Evolutionary conservation across 2,888 invertebrate genomes (phyloP).

Genomic region (Bombyx huttoni): DNA sequence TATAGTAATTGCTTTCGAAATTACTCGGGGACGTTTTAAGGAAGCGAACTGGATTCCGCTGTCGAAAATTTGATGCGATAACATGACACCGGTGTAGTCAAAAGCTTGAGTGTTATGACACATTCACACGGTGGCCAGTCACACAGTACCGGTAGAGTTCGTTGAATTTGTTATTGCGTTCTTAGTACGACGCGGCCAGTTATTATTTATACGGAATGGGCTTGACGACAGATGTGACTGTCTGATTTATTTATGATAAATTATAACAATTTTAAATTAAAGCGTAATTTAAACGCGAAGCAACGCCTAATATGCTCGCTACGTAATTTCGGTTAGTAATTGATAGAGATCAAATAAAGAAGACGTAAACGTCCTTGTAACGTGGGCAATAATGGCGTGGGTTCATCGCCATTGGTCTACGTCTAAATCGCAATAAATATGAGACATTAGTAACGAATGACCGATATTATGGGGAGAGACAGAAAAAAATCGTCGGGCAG

Average conservation of each 20-base stretch:
- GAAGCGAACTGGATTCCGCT: constrained; percentile 38
- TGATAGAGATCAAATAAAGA: constrained; percentile 26
- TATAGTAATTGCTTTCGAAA: constrained; percentile 23
- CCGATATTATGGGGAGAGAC: constrained; percentile 68
- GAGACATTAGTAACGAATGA: constrained; percentile 65
- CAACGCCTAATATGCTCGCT: constrained; percentile 23
- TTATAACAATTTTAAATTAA: constrained; percentile 32
- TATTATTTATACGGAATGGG: constrained; percentile 54
- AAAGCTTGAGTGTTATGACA: constrained; percentile 49
- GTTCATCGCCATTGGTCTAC: constrained; percentile 43
- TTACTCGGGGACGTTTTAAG: constrained; percentile 30
- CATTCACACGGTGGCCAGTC: constrained; percentile 69
- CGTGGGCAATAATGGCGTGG: constrained; percentile 38
- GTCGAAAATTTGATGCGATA: constrained; percentile 51
- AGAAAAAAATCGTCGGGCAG: constrained; percentile 66
- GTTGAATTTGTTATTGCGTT: constrained; percentile 72
- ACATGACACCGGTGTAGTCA: constrained; percentile 53
- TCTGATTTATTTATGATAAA: constrained; percentile 47
- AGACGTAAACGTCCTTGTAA: constrained; percentile 41
- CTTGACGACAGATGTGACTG: constrained; percentile 49
- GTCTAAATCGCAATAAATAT: constrained; percentile 63
- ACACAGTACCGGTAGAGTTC: constrained; percentile 69
- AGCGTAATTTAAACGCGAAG: constrained; percentile 16
- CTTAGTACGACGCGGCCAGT: constrained; percentile 61
- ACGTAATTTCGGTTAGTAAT: not conserved